Evolutionary conservation across 2,888 invertebrate genomes (phyloP).

Genomic region (Phyto melanocephala): DNA sequence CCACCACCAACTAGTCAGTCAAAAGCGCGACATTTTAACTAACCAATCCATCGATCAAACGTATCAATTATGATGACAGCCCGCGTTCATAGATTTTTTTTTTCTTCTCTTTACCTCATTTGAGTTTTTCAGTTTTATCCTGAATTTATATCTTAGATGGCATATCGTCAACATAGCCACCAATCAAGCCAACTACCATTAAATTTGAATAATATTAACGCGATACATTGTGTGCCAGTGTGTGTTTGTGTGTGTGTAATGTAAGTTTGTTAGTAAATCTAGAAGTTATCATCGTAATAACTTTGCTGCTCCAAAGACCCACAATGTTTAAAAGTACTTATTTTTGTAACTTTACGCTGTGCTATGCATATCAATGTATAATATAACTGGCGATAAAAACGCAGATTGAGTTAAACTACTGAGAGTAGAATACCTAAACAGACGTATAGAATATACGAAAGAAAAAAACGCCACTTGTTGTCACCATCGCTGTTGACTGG

Average conservation of each 20-base stretch:
- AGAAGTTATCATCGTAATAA: conserved; percentile 28
- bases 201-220: conserved; percentile 65
- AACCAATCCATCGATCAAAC: conserved; percentile 75
- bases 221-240: conserved; percentile 6
- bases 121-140: conserved; percentile 52
- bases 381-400: conserved; percentile 59
- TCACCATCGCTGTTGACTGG: conserved; percentile 45
- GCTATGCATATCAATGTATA: conserved; percentile 56
- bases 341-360: conserved; percentile 46
- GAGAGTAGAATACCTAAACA: conserved; percentile 15
- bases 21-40: conserved; percentile 66
- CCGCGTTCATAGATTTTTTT: conserved; percentile 47
- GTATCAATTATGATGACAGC: conserved; percentile 77
- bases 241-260: neutral
- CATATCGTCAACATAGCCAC: conserved; percentile 60
- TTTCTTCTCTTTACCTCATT: conserved; percentile 48
- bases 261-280: neutral
- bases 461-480: conserved; percentile 62
- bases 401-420: conserved; percentile 32
- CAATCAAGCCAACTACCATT: conserved; percentile 65
- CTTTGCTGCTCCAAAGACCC: conserved; percentile 23
- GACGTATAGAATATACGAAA: neutral
- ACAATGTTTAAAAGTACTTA: neutral
- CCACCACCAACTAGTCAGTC: conserved; percentile 55
- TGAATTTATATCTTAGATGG: conserved; percentile 61